Percentiles rank a stretch among this genome's conserved stretches.
Evolutionary conservation across 2,888 invertebrate species (phyloP).

Genomic region (Sarcophaga rosellei): DNA sequence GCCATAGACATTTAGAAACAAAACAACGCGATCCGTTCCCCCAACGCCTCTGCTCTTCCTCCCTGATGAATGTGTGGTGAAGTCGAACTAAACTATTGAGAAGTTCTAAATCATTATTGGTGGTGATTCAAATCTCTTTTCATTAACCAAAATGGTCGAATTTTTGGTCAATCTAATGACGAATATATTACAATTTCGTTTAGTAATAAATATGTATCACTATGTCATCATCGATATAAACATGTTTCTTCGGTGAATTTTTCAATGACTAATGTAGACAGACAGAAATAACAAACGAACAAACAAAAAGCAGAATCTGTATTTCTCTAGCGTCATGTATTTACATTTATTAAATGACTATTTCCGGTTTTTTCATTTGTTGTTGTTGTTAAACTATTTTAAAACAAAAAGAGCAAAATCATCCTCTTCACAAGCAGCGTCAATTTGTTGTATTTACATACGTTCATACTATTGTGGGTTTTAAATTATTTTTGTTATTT

Average conservation of each 20-base stretch:
- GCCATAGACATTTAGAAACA: too few relatives aligned
- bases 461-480: neutral
- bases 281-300: too few relatives aligned
- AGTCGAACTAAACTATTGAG: too few relatives aligned
- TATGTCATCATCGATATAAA: slow-evolving; percentile 1
- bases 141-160: too few relatives aligned
- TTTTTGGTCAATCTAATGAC: too few relatives aligned
- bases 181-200: too few relatives aligned
- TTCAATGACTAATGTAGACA: slow-evolving; percentile 43
- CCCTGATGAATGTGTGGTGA: too few relatives aligned
- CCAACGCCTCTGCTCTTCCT: too few relatives aligned
- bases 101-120: too few relatives aligned
- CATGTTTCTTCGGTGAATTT: slow-evolving; percentile 31
- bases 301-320: too few relatives aligned
- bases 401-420: slow-evolving; percentile 4
- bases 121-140: too few relatives aligned
- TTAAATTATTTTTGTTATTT: slow-evolving; percentile 14
- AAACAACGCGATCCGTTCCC: too few relatives aligned
- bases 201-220: neutral
- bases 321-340: slow-evolving; percentile 16
- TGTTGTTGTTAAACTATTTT: slow-evolving; percentile 45
- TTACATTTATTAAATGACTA: slow-evolving; percentile 59
- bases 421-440: slow-evolving; percentile 3
- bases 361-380: slow-evolving; percentile 56
- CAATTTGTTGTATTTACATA: slow-evolving; percentile 6